Evolutionary conservation across 1,140 invertebrate species (phyloP), one percentile per base, ranked within the genome.

Genomic region (Dolichoris vasculosae): DNA sequence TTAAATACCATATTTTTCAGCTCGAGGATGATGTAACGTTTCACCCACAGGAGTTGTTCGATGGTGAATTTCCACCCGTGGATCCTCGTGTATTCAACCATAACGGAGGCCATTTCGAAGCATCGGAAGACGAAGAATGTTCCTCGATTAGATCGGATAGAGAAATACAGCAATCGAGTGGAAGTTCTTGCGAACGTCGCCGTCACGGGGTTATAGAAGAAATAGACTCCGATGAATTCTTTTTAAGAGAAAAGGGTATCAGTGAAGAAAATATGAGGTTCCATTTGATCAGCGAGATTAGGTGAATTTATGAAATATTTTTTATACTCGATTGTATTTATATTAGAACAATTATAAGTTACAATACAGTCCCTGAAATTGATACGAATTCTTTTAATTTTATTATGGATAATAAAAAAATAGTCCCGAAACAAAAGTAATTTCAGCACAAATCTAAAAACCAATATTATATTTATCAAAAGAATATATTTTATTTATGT

Each of bases 161-260:
- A 23, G 94, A 94, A 64, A 90, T 92, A 23, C 91, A 92, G 26
- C 90, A 91, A 30, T 94, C 94, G 8, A 94, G 94, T 46, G 92
- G 93, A 1, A 94, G 93, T 87, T 94, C 94, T 0, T 93, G 91
- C 48, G 93, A 94, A n/a, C 89, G 94, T 79, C 88, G 92, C 32
- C 89, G 94, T 64, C 93, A 93, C 13, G 96, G 95, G 0, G 95
- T 97, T 0, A 95, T 97, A 86, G 97, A 97, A 91, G 96, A 97
- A 93, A 97, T 97, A 83, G 95, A 97, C 89, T 97, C 97, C 6
- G 97, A 98, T 90, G 96, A 97, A 92, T 97, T 97, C 93, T 97
- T 97, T 90, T 92, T 97, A 71, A 94, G 96, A 81, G 95, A 96
- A 89, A 95, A 96, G 88, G 96, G 96, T 59, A 95, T 97, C 86